Conservation (phyloP, 2,888 invertebrate genomes). For the Chrysotoxum bicinctum region DNA sequence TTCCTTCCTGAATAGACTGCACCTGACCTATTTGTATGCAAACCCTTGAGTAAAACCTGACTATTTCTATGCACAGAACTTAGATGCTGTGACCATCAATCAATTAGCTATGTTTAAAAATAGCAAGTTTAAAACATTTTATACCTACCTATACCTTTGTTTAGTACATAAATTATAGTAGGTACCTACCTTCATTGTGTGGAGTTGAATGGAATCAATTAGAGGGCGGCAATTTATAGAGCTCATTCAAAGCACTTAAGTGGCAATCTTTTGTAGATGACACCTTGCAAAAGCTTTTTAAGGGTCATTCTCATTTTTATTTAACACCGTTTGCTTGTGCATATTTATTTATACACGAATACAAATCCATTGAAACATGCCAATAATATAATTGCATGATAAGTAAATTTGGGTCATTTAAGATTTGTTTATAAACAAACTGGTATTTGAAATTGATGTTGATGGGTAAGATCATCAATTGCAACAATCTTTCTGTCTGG, state of each 20-base stretch:
- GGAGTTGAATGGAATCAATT: constrained; percentile 14
- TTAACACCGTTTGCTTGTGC: too few species aligned
- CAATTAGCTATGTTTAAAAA: constrained; percentile 33
- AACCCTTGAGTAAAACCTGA: neutral
- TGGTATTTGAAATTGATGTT: neutral
- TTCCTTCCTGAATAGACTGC: neutral
- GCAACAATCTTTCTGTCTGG: too few species aligned
- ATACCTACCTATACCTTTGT: neutral
- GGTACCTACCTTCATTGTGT: neutral
- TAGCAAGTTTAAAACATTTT: neutral
- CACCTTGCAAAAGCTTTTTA: neutral
- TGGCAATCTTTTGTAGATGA: neutral
- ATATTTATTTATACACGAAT: too few species aligned
- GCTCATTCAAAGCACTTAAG: neutral
- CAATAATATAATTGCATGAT: neutral
- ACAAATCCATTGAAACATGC: neutral
- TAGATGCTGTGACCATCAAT: constrained; percentile 22
- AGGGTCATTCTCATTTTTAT: neutral
- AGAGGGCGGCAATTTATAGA: neutral
- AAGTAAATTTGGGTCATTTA: constrained; percentile 2
- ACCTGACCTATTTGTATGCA: neutral
- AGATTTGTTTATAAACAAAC: neutral
- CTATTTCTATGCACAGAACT: neutral
- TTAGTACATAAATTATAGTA: too few species aligned
- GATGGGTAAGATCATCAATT: neutral